Conservation (phyloP, 2,113 vertebrate genomes). For the Amphiprion ocellaris region DNA sequence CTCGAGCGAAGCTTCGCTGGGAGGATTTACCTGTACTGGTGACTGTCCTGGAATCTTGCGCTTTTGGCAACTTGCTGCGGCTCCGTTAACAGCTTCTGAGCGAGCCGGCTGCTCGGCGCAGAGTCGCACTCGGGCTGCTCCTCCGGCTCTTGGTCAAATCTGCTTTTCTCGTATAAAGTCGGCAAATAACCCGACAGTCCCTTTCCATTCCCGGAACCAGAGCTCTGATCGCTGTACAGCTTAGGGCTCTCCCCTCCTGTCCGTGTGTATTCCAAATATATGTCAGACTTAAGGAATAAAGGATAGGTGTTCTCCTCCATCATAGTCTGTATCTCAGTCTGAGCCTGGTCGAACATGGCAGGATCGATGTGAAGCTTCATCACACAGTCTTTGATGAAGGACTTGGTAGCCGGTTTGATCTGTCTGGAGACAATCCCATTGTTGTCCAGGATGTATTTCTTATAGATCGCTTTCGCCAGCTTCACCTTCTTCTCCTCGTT, state of each 20-base stretch:
- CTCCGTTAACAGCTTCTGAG: slow-evolving; percentile 92
- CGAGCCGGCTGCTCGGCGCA: slow-evolving; percentile 84
- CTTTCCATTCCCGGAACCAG: slow-evolving; percentile 89
- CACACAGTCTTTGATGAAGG: slow-evolving; percentile 97
- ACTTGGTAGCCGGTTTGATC: slow-evolving; percentile 96
- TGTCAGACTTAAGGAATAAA: slow-evolving; percentile 96
- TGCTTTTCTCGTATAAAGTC: slow-evolving; percentile 94
- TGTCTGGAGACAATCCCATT: slow-evolving; percentile 94
- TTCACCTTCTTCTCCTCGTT: slow-evolving; percentile 95
- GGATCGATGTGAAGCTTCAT: slow-evolving; percentile 92
- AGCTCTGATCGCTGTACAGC: slow-evolving; percentile 89
- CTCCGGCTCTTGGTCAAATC: slow-evolving; percentile 86
- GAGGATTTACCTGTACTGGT: slow-evolving; percentile 92
- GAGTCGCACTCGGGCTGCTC: slow-evolving; percentile 84
- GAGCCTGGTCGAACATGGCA: slow-evolving; percentile 98
- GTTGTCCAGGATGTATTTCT: slow-evolving; percentile 95
- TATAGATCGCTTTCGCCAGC: slow-evolving; percentile 95
- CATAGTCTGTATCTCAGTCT: slow-evolving; percentile 94
- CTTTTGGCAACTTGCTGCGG: slow-evolving; percentile 83
- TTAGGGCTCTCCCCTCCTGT: slow-evolving; percentile 96
- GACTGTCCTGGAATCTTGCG: slow-evolving; percentile 89
- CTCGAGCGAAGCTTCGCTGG: slow-evolving; percentile 50
- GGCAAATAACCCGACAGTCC: slow-evolving; percentile 90
- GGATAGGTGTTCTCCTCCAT: slow-evolving; percentile 98
- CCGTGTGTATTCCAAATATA: slow-evolving; percentile 96